phyloP scores from a whole-genome alignment of 2,888 invertebrate genomes.

The Phyto melanocephala region DNA sequence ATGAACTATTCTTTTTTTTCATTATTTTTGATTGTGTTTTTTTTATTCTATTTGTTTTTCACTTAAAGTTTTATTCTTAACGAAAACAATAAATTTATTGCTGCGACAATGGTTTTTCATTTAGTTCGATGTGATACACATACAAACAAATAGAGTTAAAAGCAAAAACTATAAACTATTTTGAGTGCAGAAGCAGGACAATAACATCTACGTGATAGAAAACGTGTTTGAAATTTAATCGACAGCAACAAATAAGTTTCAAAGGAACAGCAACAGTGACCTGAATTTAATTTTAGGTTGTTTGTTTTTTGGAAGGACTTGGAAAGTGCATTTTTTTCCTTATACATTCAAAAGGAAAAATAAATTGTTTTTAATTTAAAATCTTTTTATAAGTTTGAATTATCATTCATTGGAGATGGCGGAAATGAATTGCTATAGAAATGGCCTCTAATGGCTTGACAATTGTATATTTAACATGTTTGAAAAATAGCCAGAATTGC shows the following conservation, averaged over 20 bases:
- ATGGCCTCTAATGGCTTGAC: not conserved
- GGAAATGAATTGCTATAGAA: not conserved
- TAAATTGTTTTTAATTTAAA: slow-evolving; percentile 44
- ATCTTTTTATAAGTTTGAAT: not conserved
- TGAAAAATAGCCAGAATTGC: too few relatives aligned
- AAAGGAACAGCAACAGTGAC: slow-evolving; percentile 20
- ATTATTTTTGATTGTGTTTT: not conserved
- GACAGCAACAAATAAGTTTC: slow-evolving; percentile 39
- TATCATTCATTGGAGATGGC: slow-evolving; percentile 12
- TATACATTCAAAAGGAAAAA: not conserved
- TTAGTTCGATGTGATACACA: slow-evolving; percentile 55
- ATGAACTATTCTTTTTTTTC: slow-evolving; percentile 38
- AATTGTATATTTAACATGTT: not conserved
- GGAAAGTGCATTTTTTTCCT: not conserved
- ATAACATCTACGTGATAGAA: slow-evolving; percentile 39
- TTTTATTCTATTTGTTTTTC: slow-evolving; percentile 37
- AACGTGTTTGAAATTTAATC: slow-evolving; percentile 61
- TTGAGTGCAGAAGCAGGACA: slow-evolving; percentile 37
- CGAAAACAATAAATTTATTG: slow-evolving; percentile 70
- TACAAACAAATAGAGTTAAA: not conserved
- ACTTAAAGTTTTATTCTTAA: slow-evolving; percentile 54
- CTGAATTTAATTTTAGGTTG: slow-evolving; percentile 41
- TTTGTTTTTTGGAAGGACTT: slow-evolving; percentile 1
- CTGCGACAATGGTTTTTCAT: slow-evolving; percentile 69
- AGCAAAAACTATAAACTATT: slow-evolving; percentile 39